Evolutionary conservation across 2,797 vertebrate species (phyloP).

Genomic region (Neosilurus mollespiculum): DNA sequence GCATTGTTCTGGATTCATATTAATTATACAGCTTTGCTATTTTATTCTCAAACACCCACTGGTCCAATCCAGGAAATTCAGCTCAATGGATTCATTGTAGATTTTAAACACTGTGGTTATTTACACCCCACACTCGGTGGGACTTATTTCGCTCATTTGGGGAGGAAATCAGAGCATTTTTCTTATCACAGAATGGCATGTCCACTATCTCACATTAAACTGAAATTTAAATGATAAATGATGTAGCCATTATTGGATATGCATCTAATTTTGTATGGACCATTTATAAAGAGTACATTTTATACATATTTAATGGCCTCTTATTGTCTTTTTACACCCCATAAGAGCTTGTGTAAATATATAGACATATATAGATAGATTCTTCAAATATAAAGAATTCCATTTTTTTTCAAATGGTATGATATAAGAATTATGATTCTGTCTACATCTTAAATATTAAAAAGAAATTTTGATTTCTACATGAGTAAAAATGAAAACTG

Average conservation of each 20-base stretch:
- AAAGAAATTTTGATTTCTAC: neutral
- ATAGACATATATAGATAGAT: neutral
- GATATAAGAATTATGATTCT: neutral
- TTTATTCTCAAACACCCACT: neutral
- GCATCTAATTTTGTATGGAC: neutral
- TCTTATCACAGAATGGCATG: neutral
- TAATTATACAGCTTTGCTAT: neutral
- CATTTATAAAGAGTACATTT: constrained; percentile 1
- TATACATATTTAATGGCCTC: neutral
- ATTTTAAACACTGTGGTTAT: neutral
- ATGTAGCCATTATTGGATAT: neutral
- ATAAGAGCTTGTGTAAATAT: neutral
- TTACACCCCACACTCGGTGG: neutral
- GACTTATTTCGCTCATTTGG: neutral
- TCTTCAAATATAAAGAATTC: neutral
- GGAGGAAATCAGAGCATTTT: neutral
- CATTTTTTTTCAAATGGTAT: neutral
- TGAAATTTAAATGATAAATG: neutral
- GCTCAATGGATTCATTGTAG: constrained; percentile 1
- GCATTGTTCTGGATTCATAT: neutral
- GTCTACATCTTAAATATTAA: neutral
- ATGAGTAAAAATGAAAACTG: neutral
- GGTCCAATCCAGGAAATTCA: neutral
- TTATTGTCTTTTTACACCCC: neutral
- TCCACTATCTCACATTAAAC: neutral